Conservation (phyloP, 2,888 invertebrate genomes). For the Coelopa pilipes region DNA sequence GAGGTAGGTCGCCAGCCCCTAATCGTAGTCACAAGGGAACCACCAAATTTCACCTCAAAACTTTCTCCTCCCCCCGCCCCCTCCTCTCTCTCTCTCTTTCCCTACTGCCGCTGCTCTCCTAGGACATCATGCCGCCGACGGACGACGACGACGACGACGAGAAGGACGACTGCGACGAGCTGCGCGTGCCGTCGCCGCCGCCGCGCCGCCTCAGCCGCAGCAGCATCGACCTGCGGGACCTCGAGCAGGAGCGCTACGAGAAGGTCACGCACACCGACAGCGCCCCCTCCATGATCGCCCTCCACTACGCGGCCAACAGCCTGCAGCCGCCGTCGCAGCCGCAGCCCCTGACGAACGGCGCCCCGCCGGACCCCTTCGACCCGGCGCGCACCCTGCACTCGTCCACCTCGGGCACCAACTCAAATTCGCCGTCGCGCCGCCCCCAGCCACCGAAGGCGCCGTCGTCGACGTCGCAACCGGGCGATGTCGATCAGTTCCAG, state of each 20-base stretch:
- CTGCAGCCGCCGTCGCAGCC: slow-evolving; percentile 48
- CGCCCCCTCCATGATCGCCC: slow-evolving; percentile 66
- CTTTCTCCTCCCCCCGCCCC: neutral
- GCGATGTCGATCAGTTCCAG: slow-evolving; percentile 35
- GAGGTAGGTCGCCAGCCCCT: slow-evolving; percentile 66
- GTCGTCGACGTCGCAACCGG: slow-evolving; percentile 5
- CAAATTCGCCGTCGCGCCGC: slow-evolving; percentile 33
- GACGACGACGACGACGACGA: slow-evolving; percentile 63
- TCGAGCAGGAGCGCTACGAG: slow-evolving; percentile 66
- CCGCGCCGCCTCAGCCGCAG: slow-evolving; percentile 66
- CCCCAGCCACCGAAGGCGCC: slow-evolving; percentile 1
- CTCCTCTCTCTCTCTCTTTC: slow-evolving; percentile 6
- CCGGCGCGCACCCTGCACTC: slow-evolving; percentile 29
- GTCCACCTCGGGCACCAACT: slow-evolving; percentile 36
- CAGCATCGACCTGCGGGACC: slow-evolving; percentile 67
- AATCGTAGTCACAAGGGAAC: too few species aligned
- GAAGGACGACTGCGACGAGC: slow-evolving; percentile 66
- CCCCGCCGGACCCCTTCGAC: slow-evolving; percentile 46
- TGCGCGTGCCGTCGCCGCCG: slow-evolving; percentile 66
- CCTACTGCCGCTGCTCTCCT: slow-evolving; percentile 3
- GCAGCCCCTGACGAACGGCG: slow-evolving; percentile 15
- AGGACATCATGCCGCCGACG: slow-evolving; percentile 63
- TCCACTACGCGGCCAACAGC: slow-evolving; percentile 57
- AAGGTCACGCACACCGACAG: slow-evolving; percentile 67
- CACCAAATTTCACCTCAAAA: too few species aligned